A percentile compares a stretch with the other conserved stretches of the same genome.
phyloP scores from a whole-genome alignment of 2,888 invertebrate genomes.

The Thymelicus sylvestris region DNA sequence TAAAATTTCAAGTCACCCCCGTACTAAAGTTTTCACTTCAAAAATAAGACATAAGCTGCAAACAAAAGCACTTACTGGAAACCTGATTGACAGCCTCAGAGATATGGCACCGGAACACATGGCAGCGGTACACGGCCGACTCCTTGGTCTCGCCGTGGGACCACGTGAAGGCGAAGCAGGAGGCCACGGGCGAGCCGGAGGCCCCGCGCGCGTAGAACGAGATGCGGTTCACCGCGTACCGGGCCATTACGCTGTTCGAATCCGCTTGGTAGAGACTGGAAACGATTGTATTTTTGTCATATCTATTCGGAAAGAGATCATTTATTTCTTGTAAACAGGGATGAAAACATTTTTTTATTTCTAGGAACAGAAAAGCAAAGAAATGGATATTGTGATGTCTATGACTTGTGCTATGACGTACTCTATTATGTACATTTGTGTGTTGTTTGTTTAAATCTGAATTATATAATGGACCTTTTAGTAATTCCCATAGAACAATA shows the following conservation, averaged over 20 bases:
- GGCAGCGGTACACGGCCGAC: conserved; percentile 97
- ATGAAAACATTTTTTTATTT: no score
- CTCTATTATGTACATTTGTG: no score
- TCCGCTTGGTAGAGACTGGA: conserved; percentile 92
- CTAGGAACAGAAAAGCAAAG: no score
- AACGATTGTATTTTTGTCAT: conserved; percentile 28
- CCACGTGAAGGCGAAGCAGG: conserved; percentile 99
- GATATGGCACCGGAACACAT: conserved; percentile 98
- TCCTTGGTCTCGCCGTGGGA: conserved; percentile 96
- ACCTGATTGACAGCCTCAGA: conserved; percentile 95
- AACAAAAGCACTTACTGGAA: conserved; percentile 82
- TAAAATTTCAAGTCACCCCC: no score
- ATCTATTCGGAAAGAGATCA: no score
- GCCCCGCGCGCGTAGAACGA: conserved; percentile 97
- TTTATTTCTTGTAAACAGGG: no score
- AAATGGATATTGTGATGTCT: no score
- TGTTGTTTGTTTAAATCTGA: no score
- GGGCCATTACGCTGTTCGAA: conserved; percentile 92
- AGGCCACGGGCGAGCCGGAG: conserved; percentile 91
- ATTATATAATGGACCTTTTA: no score
- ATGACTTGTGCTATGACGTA: no score
- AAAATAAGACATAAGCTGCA: no score
- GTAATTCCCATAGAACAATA: neutral
- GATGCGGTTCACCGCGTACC: conserved; percentile 96
- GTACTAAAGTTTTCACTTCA: no score